Conservation (phyloP, 2,113 vertebrate species). For the Prionailurus bengalensis region DNA sequence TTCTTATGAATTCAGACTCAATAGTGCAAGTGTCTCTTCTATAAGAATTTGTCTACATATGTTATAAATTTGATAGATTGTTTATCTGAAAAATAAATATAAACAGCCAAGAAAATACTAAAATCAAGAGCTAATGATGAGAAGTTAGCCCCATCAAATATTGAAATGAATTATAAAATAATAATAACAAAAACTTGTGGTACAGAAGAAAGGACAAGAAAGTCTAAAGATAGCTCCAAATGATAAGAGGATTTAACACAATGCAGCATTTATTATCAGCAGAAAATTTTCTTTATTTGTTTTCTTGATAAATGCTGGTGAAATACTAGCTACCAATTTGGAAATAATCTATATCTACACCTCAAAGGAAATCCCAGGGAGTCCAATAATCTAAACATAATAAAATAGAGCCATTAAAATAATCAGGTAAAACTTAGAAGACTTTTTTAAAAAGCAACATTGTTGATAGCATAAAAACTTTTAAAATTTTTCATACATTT, state of each 20-base stretch:
- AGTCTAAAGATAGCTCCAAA: not conserved
- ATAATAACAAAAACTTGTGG: not conserved
- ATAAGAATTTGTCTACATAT: not conserved
- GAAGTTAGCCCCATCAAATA: not conserved
- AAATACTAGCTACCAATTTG: not conserved
- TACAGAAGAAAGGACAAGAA: not conserved
- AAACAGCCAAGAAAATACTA: not conserved
- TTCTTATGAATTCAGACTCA: not conserved
- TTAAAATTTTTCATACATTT: not conserved
- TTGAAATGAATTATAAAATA: not conserved
- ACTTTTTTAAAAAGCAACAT: not conserved
- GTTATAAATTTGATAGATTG: not conserved
- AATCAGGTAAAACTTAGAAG: not conserved
- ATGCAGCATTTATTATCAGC: not conserved
- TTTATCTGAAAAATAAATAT: not conserved
- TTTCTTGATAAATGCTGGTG: not conserved
- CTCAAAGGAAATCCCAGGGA: not conserved
- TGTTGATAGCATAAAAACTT: not conserved
- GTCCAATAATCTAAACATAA: not conserved
- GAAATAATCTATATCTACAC: not conserved
- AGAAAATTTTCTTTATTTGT: not conserved
- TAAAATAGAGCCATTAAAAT: not conserved
- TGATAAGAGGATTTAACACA: not conserved
- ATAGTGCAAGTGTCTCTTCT: not conserved
- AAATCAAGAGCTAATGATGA: not conserved